Evolutionary conservation across 2,888 invertebrate genomes (phyloP), one percentile per base, ranked within the genome.

Genomic region (Apoderus coryli): DNA sequence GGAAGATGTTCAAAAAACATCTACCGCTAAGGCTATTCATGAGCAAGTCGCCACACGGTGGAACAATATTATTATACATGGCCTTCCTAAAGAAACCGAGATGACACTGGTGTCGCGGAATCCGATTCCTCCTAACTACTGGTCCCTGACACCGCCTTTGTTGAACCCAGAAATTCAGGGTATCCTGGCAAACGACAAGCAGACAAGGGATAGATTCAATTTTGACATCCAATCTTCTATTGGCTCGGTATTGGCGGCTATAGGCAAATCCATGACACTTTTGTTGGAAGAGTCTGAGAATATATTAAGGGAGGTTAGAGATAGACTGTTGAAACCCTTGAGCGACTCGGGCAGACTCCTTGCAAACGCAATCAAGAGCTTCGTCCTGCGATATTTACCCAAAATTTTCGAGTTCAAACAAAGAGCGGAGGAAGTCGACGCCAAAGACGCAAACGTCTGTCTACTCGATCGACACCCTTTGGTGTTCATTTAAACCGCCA

Each of bases 311-410:
- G 19, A n/a, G 6, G 7, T 19, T n/a, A 19, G 19, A 19, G 19
- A 19, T 7, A 6, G n/a, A n/a, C 7, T 19, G n/a, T 19, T 19
- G n/a, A 19, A 7, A 19, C 19, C 19, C 19, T n/a, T 19, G 6
- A n/a, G 19, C 19, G 19, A 19, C 19, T 6, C 19, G 19, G 19
- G 19, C 19, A 6, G 19, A 19, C 6, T 19, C 19, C n/a, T n/a
- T n/a, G n/a, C n/a, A n/a, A n/a, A n/a, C n/a, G n/a, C n/a, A n/a
- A n/a, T n/a, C n/a, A n/a, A 19, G 19, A 6, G 6, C 19, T n/a
- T 19, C 19, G n/a, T 6, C 19, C 19, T 7, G 19, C n/a, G 7
- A n/a, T n/a, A n/a, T n/a, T n/a, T n/a, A n/a, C n/a, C n/a, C 19
- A 19, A 19, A n/a, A 6, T 7, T n/a, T n/a, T 7, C 6, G n/a